These are phyloP conservation scores for Drosophila barbarae DNA, from an alignment of 2,888 invertebrate species.

Conservation along the genomic window DNA sequence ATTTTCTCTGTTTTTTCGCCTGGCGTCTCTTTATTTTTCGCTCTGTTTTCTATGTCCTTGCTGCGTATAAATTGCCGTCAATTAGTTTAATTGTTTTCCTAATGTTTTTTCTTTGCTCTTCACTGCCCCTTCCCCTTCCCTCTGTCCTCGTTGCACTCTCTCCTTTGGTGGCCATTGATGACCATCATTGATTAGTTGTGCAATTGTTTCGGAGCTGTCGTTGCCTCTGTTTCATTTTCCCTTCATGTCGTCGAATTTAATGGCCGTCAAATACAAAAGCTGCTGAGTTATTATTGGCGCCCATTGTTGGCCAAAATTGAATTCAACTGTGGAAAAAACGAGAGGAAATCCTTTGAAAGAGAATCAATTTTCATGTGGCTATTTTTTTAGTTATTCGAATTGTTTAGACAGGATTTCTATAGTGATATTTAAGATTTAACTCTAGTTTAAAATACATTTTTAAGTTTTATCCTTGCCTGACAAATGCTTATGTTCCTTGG, in stretches of 20 bases:
- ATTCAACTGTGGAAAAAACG: background rate
- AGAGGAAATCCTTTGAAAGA: background rate
- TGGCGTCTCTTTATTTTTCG: slow-evolving; percentile 6
- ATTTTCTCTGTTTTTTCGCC: slow-evolving; percentile 17
- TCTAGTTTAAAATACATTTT: background rate
- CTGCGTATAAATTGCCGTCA: slow-evolving; percentile 68
- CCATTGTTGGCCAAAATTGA: slow-evolving; percentile 21
- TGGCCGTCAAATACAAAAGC: slow-evolving; percentile 33
- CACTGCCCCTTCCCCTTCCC: slow-evolving; percentile 4
- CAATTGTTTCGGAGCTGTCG: slow-evolving; percentile 36
- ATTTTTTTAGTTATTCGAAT: background rate
- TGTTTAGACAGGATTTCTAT: background rate
- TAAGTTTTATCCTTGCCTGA: background rate
- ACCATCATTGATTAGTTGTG: slow-evolving; percentile 45
- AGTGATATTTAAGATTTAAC: background rate
- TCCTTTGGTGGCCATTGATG: slow-evolving; percentile 30
- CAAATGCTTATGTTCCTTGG: slow-evolving; percentile 1
- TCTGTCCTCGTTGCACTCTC: slow-evolving; percentile 14
- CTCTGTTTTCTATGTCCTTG: slow-evolving; percentile 32
- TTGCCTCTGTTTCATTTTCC: slow-evolving; percentile 31
- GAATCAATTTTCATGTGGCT: slow-evolving; percentile 2
- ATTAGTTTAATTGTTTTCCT: slow-evolving; percentile 70
- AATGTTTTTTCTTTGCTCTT: slow-evolving; percentile 30
- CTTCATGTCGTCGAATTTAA: slow-evolving; percentile 10
- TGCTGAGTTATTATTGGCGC: slow-evolving; percentile 26